These are phyloP conservation scores for Serinus canaria DNA, from an alignment of 2,113 vertebrate species.

Conservation along the genomic window DNA sequence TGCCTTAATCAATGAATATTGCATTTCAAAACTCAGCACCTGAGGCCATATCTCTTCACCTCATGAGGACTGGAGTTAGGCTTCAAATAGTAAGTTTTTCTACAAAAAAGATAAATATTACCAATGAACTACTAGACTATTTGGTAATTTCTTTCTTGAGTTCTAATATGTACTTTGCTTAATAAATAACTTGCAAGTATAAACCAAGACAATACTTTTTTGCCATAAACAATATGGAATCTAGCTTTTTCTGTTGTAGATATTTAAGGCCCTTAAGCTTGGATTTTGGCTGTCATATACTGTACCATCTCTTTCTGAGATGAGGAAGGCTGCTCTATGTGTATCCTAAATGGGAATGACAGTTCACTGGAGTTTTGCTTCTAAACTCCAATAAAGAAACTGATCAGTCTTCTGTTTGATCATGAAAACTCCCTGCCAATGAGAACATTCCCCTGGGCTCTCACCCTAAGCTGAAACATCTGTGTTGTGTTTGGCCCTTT, in stretches of 20 bases:
- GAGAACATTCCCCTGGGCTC: neutral
- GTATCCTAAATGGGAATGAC: neutral
- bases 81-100: neutral
- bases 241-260: neutral
- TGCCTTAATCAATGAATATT: neutral
- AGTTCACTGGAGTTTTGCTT: neutral
- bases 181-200: neutral
- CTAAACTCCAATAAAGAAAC: neutral
- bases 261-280: neutral
- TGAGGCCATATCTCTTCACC: neutral
- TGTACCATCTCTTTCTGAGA: neutral
- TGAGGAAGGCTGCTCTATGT: neutral
- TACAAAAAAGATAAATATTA: neutral
- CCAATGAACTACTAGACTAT: neutral
- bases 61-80: neutral
- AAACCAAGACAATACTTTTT: neutral
- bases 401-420: neutral
- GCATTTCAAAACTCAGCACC: neutral
- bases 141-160: neutral
- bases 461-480: neutral
- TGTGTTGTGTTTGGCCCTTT: slow-evolving; percentile 50
- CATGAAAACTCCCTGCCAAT: neutral
- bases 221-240: neutral
- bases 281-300: neutral
- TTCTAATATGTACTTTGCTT: neutral